Conservation (phyloP, 2,888 invertebrate genomes). For the Artemia sp. region DNA sequence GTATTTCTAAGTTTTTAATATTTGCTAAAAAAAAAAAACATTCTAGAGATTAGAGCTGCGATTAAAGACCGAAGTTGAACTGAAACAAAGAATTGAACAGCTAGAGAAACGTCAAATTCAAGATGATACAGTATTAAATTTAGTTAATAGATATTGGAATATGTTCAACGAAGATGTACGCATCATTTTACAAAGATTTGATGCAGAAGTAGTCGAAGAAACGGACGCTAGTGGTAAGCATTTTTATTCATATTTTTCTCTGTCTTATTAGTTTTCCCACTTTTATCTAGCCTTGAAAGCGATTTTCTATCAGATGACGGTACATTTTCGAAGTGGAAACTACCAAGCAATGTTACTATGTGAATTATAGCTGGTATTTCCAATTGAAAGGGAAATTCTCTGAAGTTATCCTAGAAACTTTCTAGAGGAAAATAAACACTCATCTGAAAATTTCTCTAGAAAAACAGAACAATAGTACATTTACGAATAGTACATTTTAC, state of each 20-base stretch:
- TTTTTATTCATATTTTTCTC: not conserved
- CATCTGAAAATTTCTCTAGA: too few species aligned
- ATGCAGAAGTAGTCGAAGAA: conserved; percentile 92
- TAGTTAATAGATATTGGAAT: conserved; percentile 93
- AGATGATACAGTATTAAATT: conserved; percentile 93
- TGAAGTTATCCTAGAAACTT: too few species aligned
- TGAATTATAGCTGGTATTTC: too few species aligned
- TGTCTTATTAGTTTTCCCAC: too few species aligned
- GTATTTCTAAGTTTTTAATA: conserved; percentile 28
- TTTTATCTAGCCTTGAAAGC: too few species aligned
- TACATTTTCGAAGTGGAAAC: too few species aligned
- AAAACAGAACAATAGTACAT: too few species aligned
- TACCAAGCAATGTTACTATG: too few species aligned
- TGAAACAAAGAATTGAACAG: conserved; percentile 79
- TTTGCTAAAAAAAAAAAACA: conserved; percentile 23
- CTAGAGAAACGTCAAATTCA: conserved; percentile 84
- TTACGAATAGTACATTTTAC: too few species aligned
- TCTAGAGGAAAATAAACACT: too few species aligned
- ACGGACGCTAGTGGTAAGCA: conserved; percentile 55
- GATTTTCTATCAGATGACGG: too few species aligned
- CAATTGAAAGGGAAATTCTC: too few species aligned
- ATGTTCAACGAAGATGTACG: conserved; percentile 91
- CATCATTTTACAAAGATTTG: conserved; percentile 80
- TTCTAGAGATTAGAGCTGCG: conserved; percentile 71
- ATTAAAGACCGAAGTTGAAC: conserved; percentile 66